Conservation (phyloP, 1,140 invertebrate genomes). For the Macrocentrus cingulum region DNA sequence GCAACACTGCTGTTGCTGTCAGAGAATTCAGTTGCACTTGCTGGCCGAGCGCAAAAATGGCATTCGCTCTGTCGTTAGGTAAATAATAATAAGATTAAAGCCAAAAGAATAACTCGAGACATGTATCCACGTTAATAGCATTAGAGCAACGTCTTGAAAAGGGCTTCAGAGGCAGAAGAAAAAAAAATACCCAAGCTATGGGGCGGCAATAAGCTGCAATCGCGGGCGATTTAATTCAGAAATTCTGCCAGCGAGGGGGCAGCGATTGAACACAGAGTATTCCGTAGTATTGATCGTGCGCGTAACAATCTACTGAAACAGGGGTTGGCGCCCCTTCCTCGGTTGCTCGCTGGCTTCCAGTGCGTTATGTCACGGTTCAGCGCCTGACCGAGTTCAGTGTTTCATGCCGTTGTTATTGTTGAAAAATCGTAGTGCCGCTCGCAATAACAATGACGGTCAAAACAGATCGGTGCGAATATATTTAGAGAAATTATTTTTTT, state of each 20-base stretch:
- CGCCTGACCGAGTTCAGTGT: too few relatives aligned
- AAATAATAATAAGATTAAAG: conserved; percentile 30
- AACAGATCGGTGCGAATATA: conserved; percentile 44
- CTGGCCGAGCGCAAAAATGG: conserved; percentile 49
- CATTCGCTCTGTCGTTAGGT: conserved; percentile 55
- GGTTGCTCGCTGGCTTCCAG: conserved; percentile 27
- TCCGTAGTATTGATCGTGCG: conserved; percentile 55
- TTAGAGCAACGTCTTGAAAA: too few relatives aligned
- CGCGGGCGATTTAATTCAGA: neutral
- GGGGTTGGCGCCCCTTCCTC: conserved; percentile 38
- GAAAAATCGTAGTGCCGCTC: too few relatives aligned
- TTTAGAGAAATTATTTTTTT: conserved; percentile 10
- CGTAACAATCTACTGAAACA: conserved; percentile 24
- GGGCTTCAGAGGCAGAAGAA: too few relatives aligned
- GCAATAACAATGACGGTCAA: conserved; percentile 54
- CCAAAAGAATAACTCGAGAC: neutral
- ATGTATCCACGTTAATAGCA: too few relatives aligned
- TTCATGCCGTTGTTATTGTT: conserved; percentile 18
- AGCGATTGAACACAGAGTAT: too few relatives aligned
- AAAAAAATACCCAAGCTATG: too few relatives aligned
- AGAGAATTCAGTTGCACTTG: conserved; percentile 52
- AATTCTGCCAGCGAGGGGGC: conserved; percentile 37
- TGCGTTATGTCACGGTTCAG: conserved; percentile 43
- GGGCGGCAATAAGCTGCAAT: too few relatives aligned
- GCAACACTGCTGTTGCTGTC: conserved; percentile 55